Evolutionary conservation across 2,113 vertebrate genomes (phyloP).

Genomic region (Heterotilapia buettikoferi): DNA sequence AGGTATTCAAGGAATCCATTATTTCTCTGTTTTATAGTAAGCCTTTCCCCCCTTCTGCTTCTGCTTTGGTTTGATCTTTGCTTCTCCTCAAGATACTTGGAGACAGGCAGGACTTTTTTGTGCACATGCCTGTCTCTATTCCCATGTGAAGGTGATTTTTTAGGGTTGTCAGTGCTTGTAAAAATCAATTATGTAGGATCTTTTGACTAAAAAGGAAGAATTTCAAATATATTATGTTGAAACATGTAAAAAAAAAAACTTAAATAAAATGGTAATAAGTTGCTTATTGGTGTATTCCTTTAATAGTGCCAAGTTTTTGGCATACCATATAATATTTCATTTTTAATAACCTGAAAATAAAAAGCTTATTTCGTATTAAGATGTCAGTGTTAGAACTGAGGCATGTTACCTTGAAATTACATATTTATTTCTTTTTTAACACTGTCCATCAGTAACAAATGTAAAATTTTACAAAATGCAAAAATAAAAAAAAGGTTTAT

Average conservation of each 20-base stretch:
- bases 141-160: background rate
- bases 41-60: background rate
- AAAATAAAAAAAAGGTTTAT: background rate
- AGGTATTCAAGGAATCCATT: background rate
- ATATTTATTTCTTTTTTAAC: background rate
- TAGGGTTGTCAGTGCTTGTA: background rate
- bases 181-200: background rate
- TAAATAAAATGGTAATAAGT: background rate
- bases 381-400: background rate
- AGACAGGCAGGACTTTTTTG: background rate
- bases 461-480: background rate
- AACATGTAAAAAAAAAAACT: background rate
- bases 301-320: background rate
- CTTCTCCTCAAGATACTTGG: background rate
- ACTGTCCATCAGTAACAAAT: background rate
- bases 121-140: background rate
- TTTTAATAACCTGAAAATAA: background rate
- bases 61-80: constrained; percentile 19
- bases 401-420: background rate
- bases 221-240: background rate
- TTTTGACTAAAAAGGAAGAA: background rate
- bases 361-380: background rate
- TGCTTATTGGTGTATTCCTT: background rate
- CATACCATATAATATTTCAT: no score
- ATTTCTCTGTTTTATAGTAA: background rate